Base-by-base conservation (phyloP, 2,113 vertebrate species). In the Phodopus roborovskii region DNA sequence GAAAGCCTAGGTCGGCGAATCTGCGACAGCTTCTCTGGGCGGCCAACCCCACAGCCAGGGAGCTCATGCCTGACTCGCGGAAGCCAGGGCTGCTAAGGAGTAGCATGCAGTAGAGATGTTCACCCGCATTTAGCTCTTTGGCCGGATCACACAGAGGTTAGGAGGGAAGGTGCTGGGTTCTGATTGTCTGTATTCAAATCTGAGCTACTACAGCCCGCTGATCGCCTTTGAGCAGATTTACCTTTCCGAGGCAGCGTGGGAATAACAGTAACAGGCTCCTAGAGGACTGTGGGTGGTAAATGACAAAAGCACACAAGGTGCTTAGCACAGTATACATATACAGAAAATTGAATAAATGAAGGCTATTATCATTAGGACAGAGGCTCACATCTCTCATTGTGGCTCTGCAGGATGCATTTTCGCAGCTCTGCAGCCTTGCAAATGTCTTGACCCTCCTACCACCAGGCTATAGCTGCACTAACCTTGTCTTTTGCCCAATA, bases 331-430 rank as follows among this genome's bases (percentile, higher is more conserved):
- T 5, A 36, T 77, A 64, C 33, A 56, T 26, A 30, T 28, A 58
- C 19, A 62, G 78, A 93, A 60, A 74, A 45, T 36, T 84, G 83
- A 93, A 70, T 75, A 84, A 74, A 77, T 84, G 20, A 48, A 83
- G 88, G 20, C 66, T 50, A 48, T 88, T 68, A 58, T 42, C 39
- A 64, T 89, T 92, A 92, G 50, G 90, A 91, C 88, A 83, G 94
- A 95, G 84, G 60, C 83, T 94, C n/a, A 28, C 28, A 28, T 92
- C 75, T 94, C 79, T 53, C 58, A 64, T 1, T 42, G 74, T 48
- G 42, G 64, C 12, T 95, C 77, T 85, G 78, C 26, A 87, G 88
- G 84, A 94, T n/a, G 53, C 24, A 5, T 48, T n/a, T 42, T 92
- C 12, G 56, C 36, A 91, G 71, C 30, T 66, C 77, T 42, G 39